Evolutionary conservation across 1,140 invertebrate genomes (phyloP).

Genomic region (Drosophila rhopaloa): DNA sequence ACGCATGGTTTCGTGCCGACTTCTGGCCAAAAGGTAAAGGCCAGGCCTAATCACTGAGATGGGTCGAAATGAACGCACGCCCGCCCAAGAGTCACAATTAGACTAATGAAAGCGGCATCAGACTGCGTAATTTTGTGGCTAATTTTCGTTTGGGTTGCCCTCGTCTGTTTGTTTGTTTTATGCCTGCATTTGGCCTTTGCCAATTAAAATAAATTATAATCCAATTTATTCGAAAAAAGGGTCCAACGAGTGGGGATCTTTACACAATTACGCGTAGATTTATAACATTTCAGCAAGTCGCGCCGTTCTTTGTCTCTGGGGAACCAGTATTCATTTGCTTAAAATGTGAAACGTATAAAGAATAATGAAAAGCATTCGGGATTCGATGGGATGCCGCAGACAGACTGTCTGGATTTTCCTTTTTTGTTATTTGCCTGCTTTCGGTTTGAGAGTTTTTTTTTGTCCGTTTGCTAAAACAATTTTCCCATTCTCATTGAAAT

Average conservation of each 20-base stretch:
- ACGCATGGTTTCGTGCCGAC: slow-evolving; percentile 73
- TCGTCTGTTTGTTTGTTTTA: slow-evolving; percentile 36
- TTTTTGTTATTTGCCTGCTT: slow-evolving; percentile 28
- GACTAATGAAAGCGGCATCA: slow-evolving; percentile 79
- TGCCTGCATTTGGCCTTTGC: slow-evolving; percentile 52
- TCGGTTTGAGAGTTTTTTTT: slow-evolving; percentile 9
- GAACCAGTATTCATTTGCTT: slow-evolving; percentile 53
- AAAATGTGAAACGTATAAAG: slow-evolving; percentile 46
- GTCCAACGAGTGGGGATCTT: slow-evolving; percentile 29
- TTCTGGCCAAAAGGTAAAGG: slow-evolving; percentile 53
- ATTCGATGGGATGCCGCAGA: slow-evolving; percentile 51
- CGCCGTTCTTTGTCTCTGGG: slow-evolving; percentile 28
- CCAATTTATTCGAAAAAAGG: slow-evolving; percentile 64
- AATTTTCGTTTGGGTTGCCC: slow-evolving; percentile 53
- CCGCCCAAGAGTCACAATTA: slow-evolving; percentile 74
- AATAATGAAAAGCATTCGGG: slow-evolving; percentile 61
- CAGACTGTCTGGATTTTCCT: slow-evolving; percentile 36
- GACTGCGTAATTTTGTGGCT: slow-evolving; percentile 73
- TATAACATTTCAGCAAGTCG: slow-evolving; percentile 47
- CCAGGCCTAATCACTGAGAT: slow-evolving; percentile 64
- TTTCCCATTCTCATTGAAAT: slow-evolving; percentile 50
- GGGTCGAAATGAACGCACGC: slow-evolving; percentile 35
- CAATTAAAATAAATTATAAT: slow-evolving; percentile 83
- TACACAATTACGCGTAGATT: slow-evolving; percentile 68
- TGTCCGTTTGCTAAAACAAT: slow-evolving; percentile 57